These are phyloP conservation scores for Hylaeus anthracinus DNA, from an alignment of 1,140 invertebrate species.

Conservation along the genomic window DNA sequence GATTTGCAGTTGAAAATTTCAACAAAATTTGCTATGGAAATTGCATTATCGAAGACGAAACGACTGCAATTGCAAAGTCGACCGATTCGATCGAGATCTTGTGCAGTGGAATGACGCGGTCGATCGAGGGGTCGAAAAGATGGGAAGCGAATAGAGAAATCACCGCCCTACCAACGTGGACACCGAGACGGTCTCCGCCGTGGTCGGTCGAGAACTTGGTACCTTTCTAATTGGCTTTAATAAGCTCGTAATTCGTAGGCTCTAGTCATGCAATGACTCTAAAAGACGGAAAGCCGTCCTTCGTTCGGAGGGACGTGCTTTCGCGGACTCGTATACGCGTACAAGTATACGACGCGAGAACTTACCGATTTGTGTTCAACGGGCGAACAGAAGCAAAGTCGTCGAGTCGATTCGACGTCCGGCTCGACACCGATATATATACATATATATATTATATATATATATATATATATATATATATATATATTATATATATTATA, in stretches of 20 bases:
- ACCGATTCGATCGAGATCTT: no score
- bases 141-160: not conserved
- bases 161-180: conserved; percentile 47
- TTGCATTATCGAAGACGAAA: no score
- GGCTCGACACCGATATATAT: conserved; percentile 33
- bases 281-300: conserved; percentile 44
- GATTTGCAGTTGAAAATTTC: not conserved
- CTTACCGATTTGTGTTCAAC: conserved; percentile 63
- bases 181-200: conserved; percentile 41
- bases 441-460: not conserved
- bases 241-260: conserved; percentile 68
- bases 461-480: not conserved
- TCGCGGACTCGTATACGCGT: conserved; percentile 68
- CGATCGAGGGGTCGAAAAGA: not conserved
- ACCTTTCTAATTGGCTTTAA: conserved; percentile 77
- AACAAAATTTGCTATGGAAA: no score
- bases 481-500: conserved; percentile 3
- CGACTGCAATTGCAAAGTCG: no score
- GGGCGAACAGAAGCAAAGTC: conserved; percentile 24
- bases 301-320: conserved; percentile 13
- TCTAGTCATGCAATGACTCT: conserved; percentile 75
- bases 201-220: conserved; percentile 66
- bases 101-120: not conserved
- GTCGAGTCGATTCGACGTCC: conserved; percentile 58
- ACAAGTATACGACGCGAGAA: conserved; percentile 38